Percentiles rank a stretch among this genome's conserved stretches.
Evolutionary conservation across 2,113 vertebrate species (phyloP).

Genomic region (Neogale vison): DNA sequence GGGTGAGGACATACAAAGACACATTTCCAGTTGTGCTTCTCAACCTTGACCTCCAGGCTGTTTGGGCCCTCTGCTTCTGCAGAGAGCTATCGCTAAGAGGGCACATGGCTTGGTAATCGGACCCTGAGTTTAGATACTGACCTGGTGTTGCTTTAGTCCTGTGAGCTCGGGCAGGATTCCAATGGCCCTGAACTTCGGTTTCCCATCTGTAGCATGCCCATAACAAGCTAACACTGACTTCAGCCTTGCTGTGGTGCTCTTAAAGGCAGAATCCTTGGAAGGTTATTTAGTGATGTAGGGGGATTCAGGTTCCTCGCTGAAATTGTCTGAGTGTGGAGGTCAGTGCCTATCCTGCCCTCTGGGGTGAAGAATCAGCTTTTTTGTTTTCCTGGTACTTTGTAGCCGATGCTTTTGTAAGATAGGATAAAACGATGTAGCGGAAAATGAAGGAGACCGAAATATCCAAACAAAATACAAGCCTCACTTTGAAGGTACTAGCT

Average conservation of each 20-base stretch:
- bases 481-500: neutral
- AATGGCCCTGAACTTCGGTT: neutral
- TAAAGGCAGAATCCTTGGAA: neutral
- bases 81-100: neutral
- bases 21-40: neutral
- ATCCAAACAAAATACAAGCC: neutral
- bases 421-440: neutral
- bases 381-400: neutral
- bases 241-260: neutral
- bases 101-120: neutral
- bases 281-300: neutral
- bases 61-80: neutral
- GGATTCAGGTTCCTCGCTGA: neutral
- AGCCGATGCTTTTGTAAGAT: neutral
- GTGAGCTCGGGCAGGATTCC: neutral
- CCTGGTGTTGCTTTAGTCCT: neutral
- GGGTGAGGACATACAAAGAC: neutral
- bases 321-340: neutral
- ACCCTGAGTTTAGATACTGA: constrained; percentile 5
- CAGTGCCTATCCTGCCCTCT: neutral
- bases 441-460: neutral
- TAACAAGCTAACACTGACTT: neutral
- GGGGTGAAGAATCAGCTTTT: neutral
- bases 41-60: neutral
- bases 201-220: neutral